phyloP scores from a whole-genome alignment of 2,888 invertebrate species.

The Pachymerium ferrugineum region DNA sequence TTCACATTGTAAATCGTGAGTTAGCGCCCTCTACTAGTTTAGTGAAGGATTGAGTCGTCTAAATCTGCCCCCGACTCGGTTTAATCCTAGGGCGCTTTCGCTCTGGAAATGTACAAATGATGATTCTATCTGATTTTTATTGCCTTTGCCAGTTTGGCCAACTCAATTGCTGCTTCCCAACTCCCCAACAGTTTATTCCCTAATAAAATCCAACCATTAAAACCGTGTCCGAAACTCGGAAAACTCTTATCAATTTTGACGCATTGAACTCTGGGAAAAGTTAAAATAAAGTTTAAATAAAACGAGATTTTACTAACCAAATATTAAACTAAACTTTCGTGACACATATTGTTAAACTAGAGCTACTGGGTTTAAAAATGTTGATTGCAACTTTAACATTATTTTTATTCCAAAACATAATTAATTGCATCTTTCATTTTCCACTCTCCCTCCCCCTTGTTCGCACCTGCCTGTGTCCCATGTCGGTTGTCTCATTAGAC shows the following conservation, averaged over 20 bases:
- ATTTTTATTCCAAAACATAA: neutral
- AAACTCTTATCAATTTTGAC: too few species aligned
- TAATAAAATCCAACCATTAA: conserved; percentile 3
- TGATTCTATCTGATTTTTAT: conserved; percentile 20
- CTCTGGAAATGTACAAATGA: conserved; percentile 14
- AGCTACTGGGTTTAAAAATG: too few species aligned
- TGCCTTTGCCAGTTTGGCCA: conserved; percentile 7
- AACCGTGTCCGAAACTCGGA: too few species aligned
- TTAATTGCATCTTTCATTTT: neutral
- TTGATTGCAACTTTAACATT: neutral
- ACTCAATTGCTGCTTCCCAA: conserved; percentile 18
- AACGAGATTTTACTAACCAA: too few species aligned
- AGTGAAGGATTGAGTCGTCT: conserved; percentile 10
- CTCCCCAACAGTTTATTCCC: neutral
- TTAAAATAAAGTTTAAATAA: too few species aligned
- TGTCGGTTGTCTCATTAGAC: conserved; percentile 10
- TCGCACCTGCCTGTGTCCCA: neutral
- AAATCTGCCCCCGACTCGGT: neutral
- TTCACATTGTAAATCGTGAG: conserved; percentile 1
- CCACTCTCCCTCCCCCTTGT: neutral
- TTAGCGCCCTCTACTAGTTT: conserved; percentile 1
- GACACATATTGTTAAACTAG: too few species aligned
- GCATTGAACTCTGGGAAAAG: too few species aligned
- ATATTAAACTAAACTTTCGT: too few species aligned
- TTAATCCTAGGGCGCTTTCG: neutral